Percentiles rank a stretch among this genome's conserved stretches.
phyloP scores from a whole-genome alignment of 2,797 vertebrate species.

The Bucorvus abyssinicus region DNA sequence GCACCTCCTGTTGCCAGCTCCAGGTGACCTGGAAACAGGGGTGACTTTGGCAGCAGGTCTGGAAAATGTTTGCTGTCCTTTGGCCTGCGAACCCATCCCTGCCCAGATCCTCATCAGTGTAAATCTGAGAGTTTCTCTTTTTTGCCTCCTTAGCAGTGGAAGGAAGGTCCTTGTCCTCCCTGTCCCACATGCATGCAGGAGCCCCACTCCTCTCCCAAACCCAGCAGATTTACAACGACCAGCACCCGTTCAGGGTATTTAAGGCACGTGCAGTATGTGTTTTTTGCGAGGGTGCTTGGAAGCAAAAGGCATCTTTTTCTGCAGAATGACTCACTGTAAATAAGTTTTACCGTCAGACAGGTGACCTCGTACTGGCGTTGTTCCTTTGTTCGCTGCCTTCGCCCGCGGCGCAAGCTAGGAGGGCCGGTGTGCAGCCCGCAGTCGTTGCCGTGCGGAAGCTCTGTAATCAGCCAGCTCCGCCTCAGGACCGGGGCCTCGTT shows the following conservation, averaged over 20 bases:
- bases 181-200: neutral
- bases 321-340: conserved; percentile 23
- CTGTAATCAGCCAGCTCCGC: conserved; percentile 5
- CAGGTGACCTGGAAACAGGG: neutral
- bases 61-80: neutral
- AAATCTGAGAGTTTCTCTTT: neutral
- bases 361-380: neutral
- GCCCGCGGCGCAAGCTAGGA: conserved; percentile 1
- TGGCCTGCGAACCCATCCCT: neutral
- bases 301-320: neutral
- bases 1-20: neutral
- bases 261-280: neutral
- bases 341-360: neutral
- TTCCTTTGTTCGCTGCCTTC: neutral
- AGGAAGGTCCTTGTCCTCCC: neutral
- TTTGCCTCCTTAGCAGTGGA: neutral
- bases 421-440: neutral
- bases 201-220: neutral
- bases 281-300: neutral
- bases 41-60: neutral
- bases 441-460: neutral
- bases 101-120: neutral
- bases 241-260: neutral
- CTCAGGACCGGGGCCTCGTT: neutral
- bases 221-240: neutral